These are phyloP conservation scores for Entomyzon cyanotis DNA, from an alignment of 2,113 vertebrate genomes.

Conservation along the genomic window DNA sequence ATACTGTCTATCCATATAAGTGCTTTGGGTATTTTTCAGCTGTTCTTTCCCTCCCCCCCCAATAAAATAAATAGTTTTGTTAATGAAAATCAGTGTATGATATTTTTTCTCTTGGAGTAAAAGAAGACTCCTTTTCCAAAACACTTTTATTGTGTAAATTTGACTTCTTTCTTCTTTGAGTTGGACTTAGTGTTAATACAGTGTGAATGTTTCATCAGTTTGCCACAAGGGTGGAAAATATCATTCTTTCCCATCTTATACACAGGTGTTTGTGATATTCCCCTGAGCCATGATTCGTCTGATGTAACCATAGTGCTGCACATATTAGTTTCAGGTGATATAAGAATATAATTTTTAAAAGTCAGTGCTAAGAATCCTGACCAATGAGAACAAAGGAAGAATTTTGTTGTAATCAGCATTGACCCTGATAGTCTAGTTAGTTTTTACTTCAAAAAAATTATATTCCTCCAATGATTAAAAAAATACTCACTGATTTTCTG, in stretches of 20 bases:
- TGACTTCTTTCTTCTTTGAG: neutral
- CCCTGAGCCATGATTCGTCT: neutral
- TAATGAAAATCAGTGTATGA: neutral
- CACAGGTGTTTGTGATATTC: constrained; percentile 25
- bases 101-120: neutral
- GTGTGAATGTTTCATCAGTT: constrained; percentile 3
- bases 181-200: neutral
- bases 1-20: neutral
- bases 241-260: constrained; percentile 11
- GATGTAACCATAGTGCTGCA: neutral
- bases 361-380: neutral
- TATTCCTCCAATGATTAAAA: neutral
- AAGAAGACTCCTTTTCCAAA: neutral
- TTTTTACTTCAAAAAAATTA: neutral
- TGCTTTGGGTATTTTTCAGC: neutral
- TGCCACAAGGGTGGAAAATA: constrained; percentile 18
- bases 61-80: neutral
- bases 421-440: neutral
- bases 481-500: neutral
- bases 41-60: neutral
- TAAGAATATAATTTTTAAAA: neutral
- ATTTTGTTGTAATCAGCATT: neutral
- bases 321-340: neutral
- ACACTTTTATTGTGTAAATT: neutral
- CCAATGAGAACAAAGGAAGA: neutral